Evolutionary conservation across 2,888 invertebrate genomes (phyloP).

Genomic region (Neoascia interrupta): DNA sequence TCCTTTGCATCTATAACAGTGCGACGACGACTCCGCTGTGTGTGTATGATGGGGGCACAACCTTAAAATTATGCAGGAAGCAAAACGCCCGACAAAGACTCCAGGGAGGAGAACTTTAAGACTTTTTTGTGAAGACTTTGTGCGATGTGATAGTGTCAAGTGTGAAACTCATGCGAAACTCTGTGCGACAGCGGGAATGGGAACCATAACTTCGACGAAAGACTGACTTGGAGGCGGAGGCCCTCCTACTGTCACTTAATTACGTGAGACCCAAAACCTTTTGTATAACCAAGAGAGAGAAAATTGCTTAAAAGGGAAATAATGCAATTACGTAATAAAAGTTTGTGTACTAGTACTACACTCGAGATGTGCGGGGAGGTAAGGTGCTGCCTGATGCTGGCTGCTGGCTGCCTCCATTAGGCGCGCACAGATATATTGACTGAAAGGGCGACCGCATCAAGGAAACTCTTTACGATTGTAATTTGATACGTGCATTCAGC

Average conservation of each 20-base stretch:
- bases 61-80: constrained; percentile 50
- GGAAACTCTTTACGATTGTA: constrained; percentile 30
- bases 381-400: not conserved
- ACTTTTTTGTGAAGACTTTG: constrained; percentile 35
- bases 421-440: not conserved
- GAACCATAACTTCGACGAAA: too few relatives aligned
- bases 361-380: too few relatives aligned
- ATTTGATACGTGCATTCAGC: constrained; percentile 27
- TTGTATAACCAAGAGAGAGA: constrained; percentile 18
- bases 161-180: constrained; percentile 41
- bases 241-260: constrained; percentile 62
- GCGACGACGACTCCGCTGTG: too few relatives aligned
- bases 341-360: too few relatives aligned
- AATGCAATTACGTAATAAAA: constrained; percentile 64
- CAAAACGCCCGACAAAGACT: constrained; percentile 19
- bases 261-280: constrained; percentile 62
- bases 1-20: constrained; percentile 1
- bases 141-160: constrained; percentile 56
- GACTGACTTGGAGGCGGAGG: too few relatives aligned
- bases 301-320: constrained; percentile 67
- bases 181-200: too few relatives aligned
- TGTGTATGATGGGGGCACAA: too few relatives aligned
- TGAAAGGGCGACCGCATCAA: constrained; percentile 41
- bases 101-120: constrained; percentile 29
- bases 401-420: too few relatives aligned